A percentile compares a stretch with the other conserved stretches of the same genome.
Conservation (phyloP, 2,113 vertebrate genomes). For the Mobula birostris region DNA sequence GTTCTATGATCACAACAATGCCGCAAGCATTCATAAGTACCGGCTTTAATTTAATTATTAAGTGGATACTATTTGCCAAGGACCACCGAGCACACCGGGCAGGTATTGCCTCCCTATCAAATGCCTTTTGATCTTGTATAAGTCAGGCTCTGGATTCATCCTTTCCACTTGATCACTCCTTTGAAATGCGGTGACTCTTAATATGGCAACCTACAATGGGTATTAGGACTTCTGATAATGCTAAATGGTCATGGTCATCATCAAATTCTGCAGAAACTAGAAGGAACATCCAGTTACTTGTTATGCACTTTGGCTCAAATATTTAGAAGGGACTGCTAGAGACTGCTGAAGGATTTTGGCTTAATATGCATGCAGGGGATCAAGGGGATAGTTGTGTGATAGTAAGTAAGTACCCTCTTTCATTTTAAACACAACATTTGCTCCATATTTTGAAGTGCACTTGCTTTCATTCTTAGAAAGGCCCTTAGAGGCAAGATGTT, state of each 20-base stretch:
- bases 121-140: too few species aligned
- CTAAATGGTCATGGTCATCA: background rate
- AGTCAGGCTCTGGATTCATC: background rate
- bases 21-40: background rate
- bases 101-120: background rate
- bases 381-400: background rate
- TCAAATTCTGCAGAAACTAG: background rate
- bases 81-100: too few species aligned
- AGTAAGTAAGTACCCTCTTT: background rate
- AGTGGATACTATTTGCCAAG: background rate
- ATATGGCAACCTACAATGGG: background rate
- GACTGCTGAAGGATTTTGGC: background rate
- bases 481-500: background rate
- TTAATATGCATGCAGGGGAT: background rate
- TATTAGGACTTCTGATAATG: background rate
- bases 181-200: background rate
- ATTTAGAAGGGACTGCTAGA: background rate
- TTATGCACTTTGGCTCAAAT: background rate
- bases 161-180: background rate
- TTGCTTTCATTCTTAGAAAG: background rate
- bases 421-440: background rate
- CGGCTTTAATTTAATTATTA: background rate
- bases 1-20: background rate
- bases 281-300: background rate
- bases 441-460: background rate